Base-by-base conservation (phyloP, 2,113 vertebrate species). In the Corythaeola cristata region DNA sequence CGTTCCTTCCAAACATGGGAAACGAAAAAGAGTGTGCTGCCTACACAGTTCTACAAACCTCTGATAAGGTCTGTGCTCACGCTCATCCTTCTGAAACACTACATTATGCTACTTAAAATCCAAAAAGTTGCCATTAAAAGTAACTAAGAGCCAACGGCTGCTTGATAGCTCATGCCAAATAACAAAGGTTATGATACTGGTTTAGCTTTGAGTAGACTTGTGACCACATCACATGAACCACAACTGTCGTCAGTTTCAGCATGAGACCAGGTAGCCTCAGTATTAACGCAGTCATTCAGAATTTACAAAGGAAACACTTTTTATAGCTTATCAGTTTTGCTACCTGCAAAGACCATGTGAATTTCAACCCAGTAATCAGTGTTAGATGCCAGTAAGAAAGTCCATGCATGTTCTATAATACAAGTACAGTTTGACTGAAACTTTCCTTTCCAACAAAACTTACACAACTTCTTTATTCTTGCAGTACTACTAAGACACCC, bases 201-300 rank as follows among this genome's bases (percentile, higher is more conserved):
- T 85, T 92, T 53, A 62, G 69, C 55, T 85, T 62, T 17, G 72
- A 69, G 77, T 30, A 82, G 72, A 89, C 81, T 56, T 96, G 93
- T 95, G 92, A 96, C 93, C 93, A 91, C 90, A 92, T 93, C 89
- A 92, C 95, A 92, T 88, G 94, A 74, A 90, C 64, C 85, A 75
- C 73, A 44, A 73, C 55, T 52, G 89, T 80, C 8, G 12, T 78
- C 77, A 50, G 55, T 10, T 41, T 64, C 92, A 85, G 80, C 56
- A 55, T 2, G 50, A 79, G 47, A 50, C 77, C 91, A 95, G 95
- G 94, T 89, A 88, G 52, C 26, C 62, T 55, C 81, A 35, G 0
- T 20, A 33, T 52, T 44, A 58, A 75, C 22, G 13, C 80, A 72
- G 2, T 8, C 39, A 79, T 82, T 60, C 49, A 60, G 35, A 82